Conservation (phyloP, 2,113 vertebrate species). For the Heloderma charlesbogerti region DNA sequence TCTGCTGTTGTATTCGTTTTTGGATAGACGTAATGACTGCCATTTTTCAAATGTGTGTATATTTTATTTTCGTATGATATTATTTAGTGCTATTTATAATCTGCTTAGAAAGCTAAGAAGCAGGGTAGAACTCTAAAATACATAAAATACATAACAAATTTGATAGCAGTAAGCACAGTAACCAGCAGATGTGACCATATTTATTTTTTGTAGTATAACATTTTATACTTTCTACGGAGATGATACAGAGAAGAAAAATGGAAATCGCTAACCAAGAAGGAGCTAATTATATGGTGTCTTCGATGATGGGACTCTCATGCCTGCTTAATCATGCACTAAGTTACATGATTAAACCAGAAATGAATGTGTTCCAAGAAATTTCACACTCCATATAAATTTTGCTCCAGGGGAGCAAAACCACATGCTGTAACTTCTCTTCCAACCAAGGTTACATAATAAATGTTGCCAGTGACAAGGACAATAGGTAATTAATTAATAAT, state of each 20-base stretch:
- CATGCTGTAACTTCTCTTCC: neutral
- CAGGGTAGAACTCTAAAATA: fast-evolving
- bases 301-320: constrained; percentile 15
- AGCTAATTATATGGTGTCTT: constrained; percentile 41
- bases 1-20: neutral
- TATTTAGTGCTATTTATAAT: neutral
- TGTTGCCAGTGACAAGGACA: neutral
- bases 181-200: neutral
- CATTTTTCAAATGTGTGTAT: neutral
- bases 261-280: neutral
- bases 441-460: constrained; percentile 20
- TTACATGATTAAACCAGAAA: constrained; percentile 18
- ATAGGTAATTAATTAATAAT: neutral
- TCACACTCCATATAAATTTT: neutral
- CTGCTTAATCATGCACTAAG: constrained; percentile 40
- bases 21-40: neutral
- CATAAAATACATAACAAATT: neutral
- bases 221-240: constrained; percentile 14
- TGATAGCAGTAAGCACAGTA: neutral
- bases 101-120: neutral
- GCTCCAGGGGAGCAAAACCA: neutral
- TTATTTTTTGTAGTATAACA: constrained; percentile 35
- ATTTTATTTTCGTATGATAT: neutral
- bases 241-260: constrained; percentile 22
- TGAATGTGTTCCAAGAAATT: constrained; percentile 44